Base-by-base conservation (phyloP, 2,888 invertebrate genomes). In the Erannis defoliaria region DNA sequence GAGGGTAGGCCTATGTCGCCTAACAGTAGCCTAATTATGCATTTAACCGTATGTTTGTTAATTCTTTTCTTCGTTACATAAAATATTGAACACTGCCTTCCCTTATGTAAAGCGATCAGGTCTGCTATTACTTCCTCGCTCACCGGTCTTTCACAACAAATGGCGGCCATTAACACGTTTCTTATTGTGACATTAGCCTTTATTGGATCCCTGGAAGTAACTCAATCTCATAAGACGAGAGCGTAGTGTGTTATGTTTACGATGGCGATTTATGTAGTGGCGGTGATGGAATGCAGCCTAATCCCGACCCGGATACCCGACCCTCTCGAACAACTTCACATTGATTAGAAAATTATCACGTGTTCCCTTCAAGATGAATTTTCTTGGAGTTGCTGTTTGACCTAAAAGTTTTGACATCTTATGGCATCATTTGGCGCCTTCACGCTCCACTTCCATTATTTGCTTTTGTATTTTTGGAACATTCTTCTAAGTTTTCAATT, bases 171-270 rank as follows among this genome's bases (percentile, higher is more conserved):
- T 87, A 86, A 84, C 86, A 82, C 82, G 81, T 82, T 86, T 86
- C 87, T 87, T 85, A 83, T 80, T 83, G 84, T 83, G 81, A 81
- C 82, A 85, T 87, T 85, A 84, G 82, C 80, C 82, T 82, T 85
- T 85, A 86, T 86, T 85, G 80, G 80, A 82, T 84, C 79, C 78
- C 73, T 75, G 71, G 75, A 77, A 82, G 81, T 82, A 84, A 82
- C 84, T 82, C 77, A 81, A 85, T 82, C 79, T 77, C 73, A 75
- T 76, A 71, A 73, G 74, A 73, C 67, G 66, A 72, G 76, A 80
- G 77, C 78, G 77, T 75, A 81, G 77, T 72, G 66, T 68, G 71
- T 72, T 69, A 67, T 66, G 75, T 77, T 82, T 82, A 83, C 78
- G 71, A 67, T 63, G 57, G 38, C 65, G 58, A 71, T 68, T 66